Percentiles rank a stretch among this genome's conserved stretches.
phyloP scores from a whole-genome alignment of 2,888 invertebrate species.

The Cosmopolites sordidus region DNA sequence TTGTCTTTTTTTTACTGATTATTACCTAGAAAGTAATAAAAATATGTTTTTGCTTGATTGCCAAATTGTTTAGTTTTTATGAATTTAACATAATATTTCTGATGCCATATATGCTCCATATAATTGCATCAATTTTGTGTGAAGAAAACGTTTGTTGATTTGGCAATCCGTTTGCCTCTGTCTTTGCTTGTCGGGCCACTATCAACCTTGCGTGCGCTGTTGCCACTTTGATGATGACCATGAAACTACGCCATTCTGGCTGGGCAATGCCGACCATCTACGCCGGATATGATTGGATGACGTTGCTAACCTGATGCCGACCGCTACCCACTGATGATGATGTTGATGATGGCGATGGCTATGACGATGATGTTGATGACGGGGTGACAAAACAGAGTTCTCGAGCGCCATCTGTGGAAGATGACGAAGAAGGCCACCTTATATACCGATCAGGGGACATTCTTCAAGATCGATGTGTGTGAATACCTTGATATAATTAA shows the following conservation, averaged over 20 bases:
- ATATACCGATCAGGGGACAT: slow-evolving; percentile 98
- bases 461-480: slow-evolving; percentile 99
- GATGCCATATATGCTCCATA: slow-evolving; percentile 24
- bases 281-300: neutral
- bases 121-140: slow-evolving; percentile 24
- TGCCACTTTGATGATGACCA: slow-evolving; percentile 40
- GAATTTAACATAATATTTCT: slow-evolving; percentile 21
- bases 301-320: slow-evolving; percentile 1
- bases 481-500: slow-evolving; percentile 57
- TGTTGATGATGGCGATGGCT: neutral
- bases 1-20: no score
- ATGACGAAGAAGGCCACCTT: slow-evolving; percentile 99
- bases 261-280: slow-evolving; percentile 8
- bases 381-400: slow-evolving; percentile 62
- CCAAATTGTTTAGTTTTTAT: no score
- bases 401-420: slow-evolving; percentile 90
- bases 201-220: slow-evolving; percentile 42
- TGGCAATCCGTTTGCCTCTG: slow-evolving; percentile 64
- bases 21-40: no score
- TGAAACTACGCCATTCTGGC: slow-evolving; percentile 29
- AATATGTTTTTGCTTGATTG: no score
- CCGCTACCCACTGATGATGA: neutral
- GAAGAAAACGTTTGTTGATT: slow-evolving; percentile 50
- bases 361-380: slow-evolving; percentile 10
- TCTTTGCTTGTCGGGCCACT: slow-evolving; percentile 62